Evolutionary conservation across 1,140 invertebrate genomes (phyloP), one percentile per base, ranked within the genome.

Genomic region (Paramacrobiotus metropolitanus): DNA sequence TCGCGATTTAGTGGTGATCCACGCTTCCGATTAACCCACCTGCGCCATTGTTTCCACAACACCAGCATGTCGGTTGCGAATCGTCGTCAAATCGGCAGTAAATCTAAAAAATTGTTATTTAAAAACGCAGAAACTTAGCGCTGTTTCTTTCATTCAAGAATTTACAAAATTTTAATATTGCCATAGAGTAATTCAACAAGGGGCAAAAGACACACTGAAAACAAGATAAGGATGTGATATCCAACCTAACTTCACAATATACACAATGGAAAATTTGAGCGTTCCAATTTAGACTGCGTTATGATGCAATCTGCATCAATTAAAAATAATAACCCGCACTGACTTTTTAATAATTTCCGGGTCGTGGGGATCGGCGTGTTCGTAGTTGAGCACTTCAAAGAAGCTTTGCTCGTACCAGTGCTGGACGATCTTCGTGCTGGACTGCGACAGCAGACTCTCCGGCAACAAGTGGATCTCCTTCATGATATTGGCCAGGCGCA

Each of bases 21-120:
- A n/a, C n/a, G n/a, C n/a, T n/a, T n/a, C n/a, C n/a, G n/a, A 0
- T 2, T n/a, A 55, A 31, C 63, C 61, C 59, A 71, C 71, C 69
- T 95, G 88, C 0, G 93, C 93, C 91, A 98, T 97, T 0, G 92
- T 97, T 71, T 94, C 88, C 0, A 98, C 93, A 0, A 98, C 92
- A 72, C 94, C 87, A 21, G 82, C 80, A 75, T 98, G 94, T 2
- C 94, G 79, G 75, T 96, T 95, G 59, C 89, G 79, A 65, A 97
- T 94, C 72, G 85, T 86, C 28, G 86, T 79, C 64, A 97, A 74
- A 29, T 82, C 79, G 63, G 84, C 81, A 69, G 87, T 89, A 76
- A 96, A 96, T 69, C 88, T 90, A 67, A 67, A 48, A 68, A n/a
- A n/a, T n/a, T n/a, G n/a, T n/a, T n/a, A n/a, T n/a, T n/a, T n/a